phyloP scores from a whole-genome alignment of 2,888 invertebrate species.

The Apomyelois bistriatella region DNA sequence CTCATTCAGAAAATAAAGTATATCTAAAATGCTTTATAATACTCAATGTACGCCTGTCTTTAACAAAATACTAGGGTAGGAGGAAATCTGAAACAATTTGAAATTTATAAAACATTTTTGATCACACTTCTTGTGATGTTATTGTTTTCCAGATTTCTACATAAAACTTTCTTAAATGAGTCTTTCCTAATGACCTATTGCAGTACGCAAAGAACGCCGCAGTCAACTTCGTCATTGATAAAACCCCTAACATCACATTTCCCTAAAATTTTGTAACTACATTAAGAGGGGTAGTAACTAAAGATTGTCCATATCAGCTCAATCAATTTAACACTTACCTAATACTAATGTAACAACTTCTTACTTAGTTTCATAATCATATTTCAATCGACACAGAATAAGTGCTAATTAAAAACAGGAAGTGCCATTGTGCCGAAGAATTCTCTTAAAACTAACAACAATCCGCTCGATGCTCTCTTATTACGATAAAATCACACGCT shows the following conservation, averaged over 20 bases:
- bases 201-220: conserved; percentile 58
- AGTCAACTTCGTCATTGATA: conserved; percentile 79
- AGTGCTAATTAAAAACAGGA: conserved; percentile 80
- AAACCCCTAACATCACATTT: conserved; percentile 77
- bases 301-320: conserved; percentile 78
- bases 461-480: conserved; percentile 78
- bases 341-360: conserved; percentile 80
- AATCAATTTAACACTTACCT: conserved; percentile 80
- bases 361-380: conserved; percentile 76
- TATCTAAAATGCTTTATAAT: conserved; percentile 67
- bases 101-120: conserved; percentile 63
- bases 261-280: conserved; percentile 75
- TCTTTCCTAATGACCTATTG: conserved; percentile 40
- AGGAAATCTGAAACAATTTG: conserved; percentile 40
- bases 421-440: conserved; percentile 80
- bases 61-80: conserved; percentile 36
- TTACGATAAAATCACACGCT: conserved; percentile 79
- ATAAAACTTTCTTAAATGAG: conserved; percentile 43
- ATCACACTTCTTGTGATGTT: conserved; percentile 52
- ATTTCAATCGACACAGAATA: conserved; percentile 79
- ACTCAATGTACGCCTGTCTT: conserved; percentile 49
- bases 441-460: conserved; percentile 77
- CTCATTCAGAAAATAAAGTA: conserved; percentile 31
- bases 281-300: conserved; percentile 74
- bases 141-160: conserved; percentile 30